Evolutionary conservation across 2,113 vertebrate species (phyloP).

Genomic region (Struthio camelus): DNA sequence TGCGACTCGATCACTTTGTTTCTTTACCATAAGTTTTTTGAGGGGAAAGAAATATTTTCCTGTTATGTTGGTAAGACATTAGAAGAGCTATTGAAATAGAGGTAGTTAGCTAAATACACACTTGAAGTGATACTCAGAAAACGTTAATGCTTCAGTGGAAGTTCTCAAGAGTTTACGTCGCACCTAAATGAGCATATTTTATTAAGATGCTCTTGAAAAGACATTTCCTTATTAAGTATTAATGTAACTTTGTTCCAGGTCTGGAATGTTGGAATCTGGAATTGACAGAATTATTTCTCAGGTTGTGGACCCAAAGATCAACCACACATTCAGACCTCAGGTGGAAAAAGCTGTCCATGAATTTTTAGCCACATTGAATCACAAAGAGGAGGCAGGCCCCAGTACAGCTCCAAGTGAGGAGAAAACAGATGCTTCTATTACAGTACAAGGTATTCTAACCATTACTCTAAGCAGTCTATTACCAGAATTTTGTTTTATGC

Average conservation of each 20-base stretch:
- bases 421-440: slow-evolving; percentile 75
- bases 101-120: not conserved
- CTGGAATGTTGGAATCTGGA: slow-evolving; percentile 97
- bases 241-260: slow-evolving; percentile 79
- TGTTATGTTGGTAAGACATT: not conserved
- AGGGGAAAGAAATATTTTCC: not conserved
- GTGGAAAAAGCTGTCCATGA: slow-evolving; percentile 95
- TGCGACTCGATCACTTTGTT: not conserved
- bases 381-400: slow-evolving; percentile 77
- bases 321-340: slow-evolving; percentile 96
- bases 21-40: not conserved
- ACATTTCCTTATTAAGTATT: not conserved
- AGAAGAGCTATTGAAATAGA: not conserved
- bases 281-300: slow-evolving; percentile 98
- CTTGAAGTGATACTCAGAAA: not conserved
- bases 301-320: slow-evolving; percentile 98
- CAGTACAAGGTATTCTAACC: slow-evolving; percentile 78
- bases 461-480: not conserved
- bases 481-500: not conserved
- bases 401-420: slow-evolving; percentile 72
- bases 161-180: rapidly evolving
- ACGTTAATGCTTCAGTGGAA: not conserved
- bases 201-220: not conserved
- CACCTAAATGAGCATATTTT: not conserved
- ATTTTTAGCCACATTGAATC: slow-evolving; percentile 91